These are phyloP conservation scores for Axis porcinus DNA, from an alignment of 2,113 vertebrate genomes.

Conservation along the genomic window DNA sequence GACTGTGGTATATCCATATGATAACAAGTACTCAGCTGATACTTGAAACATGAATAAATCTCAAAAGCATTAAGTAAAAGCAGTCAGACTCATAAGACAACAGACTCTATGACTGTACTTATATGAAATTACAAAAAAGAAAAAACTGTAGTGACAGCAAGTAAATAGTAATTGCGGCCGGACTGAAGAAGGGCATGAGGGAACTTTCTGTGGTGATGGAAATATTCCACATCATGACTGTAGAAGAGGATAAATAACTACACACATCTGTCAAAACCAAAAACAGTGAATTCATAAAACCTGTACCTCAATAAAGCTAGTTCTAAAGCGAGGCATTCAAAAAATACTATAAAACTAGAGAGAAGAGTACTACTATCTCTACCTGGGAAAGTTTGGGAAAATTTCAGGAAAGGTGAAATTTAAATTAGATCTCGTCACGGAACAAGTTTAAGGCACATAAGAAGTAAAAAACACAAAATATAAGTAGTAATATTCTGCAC, in stretches of 20 bases:
- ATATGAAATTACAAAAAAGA: conserved; percentile 10
- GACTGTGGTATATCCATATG: not conserved
- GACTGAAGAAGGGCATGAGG: not conserved
- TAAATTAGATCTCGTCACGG: not conserved
- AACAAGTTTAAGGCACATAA: not conserved
- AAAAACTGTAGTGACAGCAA: not conserved
- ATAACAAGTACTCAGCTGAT: not conserved
- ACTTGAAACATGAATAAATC: not conserved
- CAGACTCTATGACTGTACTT: not conserved
- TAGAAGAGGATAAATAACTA: not conserved
- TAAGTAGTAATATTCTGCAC: not conserved
- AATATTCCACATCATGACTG: not conserved
- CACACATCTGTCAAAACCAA: not conserved
- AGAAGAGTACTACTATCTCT: not conserved
- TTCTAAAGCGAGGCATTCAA: not conserved
- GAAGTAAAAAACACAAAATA: not conserved
- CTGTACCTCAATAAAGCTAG: not conserved
- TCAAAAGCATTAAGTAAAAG: not conserved
- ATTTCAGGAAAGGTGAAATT: not conserved
- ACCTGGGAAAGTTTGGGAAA: not conserved
- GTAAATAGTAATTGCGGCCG: not conserved
- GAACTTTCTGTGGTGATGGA: not conserved
- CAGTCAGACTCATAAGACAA: conserved; percentile 15
- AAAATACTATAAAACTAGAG: not conserved
- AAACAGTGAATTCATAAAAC: not conserved